phyloP scores from a whole-genome alignment of 2,888 invertebrate genomes.

The Patella depressa region DNA sequence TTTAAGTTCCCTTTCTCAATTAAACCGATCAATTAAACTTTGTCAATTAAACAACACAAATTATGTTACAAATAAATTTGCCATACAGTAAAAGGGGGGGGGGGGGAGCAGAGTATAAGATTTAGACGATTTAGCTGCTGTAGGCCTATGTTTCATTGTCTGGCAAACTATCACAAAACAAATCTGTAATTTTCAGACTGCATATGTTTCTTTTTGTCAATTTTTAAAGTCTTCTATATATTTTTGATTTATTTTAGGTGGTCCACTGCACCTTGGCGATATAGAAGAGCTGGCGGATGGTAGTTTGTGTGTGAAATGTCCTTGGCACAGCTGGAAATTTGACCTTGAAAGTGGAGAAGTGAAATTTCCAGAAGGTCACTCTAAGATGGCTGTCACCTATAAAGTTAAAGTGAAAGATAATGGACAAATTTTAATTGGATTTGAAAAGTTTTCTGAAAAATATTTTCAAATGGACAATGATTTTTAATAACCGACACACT shows the following conservation, averaged over 20 bases:
- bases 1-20: too few species aligned
- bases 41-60: too few species aligned
- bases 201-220: too few species aligned
- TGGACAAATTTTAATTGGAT: constrained; percentile 58
- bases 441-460: constrained; percentile 49
- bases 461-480: constrained; percentile 46
- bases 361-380: constrained; percentile 46
- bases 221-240: too few species aligned
- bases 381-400: constrained; percentile 44
- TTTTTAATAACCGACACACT: constrained; percentile 4
- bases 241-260: constrained; percentile 48
- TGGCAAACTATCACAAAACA: too few species aligned
- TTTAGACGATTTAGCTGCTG: too few species aligned
- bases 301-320: constrained; percentile 62
- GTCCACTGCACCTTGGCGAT: constrained; percentile 66
- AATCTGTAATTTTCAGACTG: too few species aligned
- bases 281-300: constrained; percentile 62
- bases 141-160: too few species aligned
- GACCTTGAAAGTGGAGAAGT: constrained; percentile 55
- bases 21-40: too few species aligned
- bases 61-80: too few species aligned
- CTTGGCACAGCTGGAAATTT: constrained; percentile 68
- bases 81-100: too few species aligned
- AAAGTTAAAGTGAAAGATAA: constrained; percentile 53
- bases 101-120: too few species aligned